phyloP scores from a whole-genome alignment of 1,140 invertebrate genomes.

The Zaprionus africanus region DNA sequence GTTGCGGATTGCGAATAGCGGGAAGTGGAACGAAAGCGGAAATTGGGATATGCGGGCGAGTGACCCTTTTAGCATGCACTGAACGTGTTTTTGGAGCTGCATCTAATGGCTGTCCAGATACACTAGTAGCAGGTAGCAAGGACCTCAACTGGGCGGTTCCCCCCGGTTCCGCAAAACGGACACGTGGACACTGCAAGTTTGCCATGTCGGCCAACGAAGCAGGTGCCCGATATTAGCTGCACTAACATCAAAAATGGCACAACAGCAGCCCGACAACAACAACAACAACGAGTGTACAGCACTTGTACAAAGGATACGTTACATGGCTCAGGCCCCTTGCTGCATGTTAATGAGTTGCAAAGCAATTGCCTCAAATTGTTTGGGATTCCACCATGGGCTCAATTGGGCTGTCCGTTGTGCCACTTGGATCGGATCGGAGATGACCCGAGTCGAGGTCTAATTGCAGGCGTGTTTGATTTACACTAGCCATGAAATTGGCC shows the following conservation, averaged over 20 bases:
- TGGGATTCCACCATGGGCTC: constrained; percentile 39
- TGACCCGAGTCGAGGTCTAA: constrained; percentile 43
- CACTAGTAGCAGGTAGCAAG: constrained; percentile 17
- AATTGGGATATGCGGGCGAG: not conserved
- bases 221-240: constrained; percentile 40
- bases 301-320: not conserved
- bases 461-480: constrained; percentile 79
- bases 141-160: not conserved
- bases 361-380: constrained; percentile 75
- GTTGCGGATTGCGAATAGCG: not conserved
- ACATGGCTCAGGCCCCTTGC: constrained; percentile 20
- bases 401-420: constrained; percentile 38
- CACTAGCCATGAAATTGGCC: constrained; percentile 78
- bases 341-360: constrained; percentile 73
- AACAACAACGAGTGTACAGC: constrained; percentile 5
- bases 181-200: constrained; percentile 8
- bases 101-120: constrained; percentile 68
- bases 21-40: not conserved
- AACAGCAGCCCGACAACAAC: not conserved
- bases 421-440: constrained; percentile 18
- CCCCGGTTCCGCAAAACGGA: not conserved
- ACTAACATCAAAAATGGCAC: constrained; percentile 30
- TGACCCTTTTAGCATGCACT: constrained; percentile 65
- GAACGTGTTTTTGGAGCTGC: constrained; percentile 54
- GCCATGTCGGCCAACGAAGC: constrained; percentile 18